Evolutionary conservation across 2,113 vertebrate species (phyloP), one percentile per base, ranked within the genome.

Genomic region (Columba livia): DNA sequence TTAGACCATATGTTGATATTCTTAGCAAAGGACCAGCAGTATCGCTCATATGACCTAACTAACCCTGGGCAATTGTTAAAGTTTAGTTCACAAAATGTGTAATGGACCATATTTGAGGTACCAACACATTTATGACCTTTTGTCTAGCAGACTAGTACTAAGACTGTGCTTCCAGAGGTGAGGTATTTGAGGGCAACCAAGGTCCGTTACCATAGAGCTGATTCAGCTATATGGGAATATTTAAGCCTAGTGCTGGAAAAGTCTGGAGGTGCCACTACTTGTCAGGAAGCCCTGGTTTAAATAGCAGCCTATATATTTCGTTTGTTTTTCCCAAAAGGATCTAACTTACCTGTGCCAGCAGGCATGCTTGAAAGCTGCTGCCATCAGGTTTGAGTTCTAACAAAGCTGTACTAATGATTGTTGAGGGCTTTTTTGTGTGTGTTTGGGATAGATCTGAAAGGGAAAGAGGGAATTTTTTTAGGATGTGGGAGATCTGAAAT

Each of bases 11-110:
- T 34, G 28, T 57, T 83, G 53, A 47, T 79, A 56, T 15, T 78
- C 38, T 38, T 72, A 58, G 64, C 42, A 70, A 50, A 66, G 21
- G 57, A 71, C 54, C 77, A 40, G 70, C 66, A 61, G 24, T 34
- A 19, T 62, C 0, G 0, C 40, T 77, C 38, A 7, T 38, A 11
- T 36, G 74, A 44, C 23, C 11, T 16, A 53, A 47, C 23, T 36
- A 40, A 70, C 31, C 8, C n/a, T 18, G 12, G 36, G 5, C n/a
- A 53, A 36, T 38, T 58, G 25, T 56, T 79, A 38, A 84, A 51
- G 9, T 67, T 56, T 9, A 75, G 36, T 48, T 91, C 53, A 69
- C 15, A n/a, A 44, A 72, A 85, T 56, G 10, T 50, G 1, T 29
- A 67, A 82, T 10, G 16, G 32, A 34, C 28, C 69, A 0, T 51